Percentiles rank a stretch among this genome's conserved stretches.
Evolutionary conservation across 2,113 vertebrate genomes (phyloP).

Genomic region (Poecilia latipinna): DNA sequence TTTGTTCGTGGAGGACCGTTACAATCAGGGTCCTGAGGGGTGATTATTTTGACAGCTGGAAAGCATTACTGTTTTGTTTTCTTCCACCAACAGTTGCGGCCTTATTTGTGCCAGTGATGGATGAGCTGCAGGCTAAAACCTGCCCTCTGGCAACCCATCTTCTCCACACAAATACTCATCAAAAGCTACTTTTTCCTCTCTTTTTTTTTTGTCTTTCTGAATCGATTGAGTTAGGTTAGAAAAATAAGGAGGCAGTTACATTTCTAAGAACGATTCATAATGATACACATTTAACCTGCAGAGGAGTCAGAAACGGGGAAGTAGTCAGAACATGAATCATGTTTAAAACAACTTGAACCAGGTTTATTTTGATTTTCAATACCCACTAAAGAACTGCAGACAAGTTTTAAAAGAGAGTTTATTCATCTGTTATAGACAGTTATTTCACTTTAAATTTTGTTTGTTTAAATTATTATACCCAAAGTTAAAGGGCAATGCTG

Average conservation of each 20-base stretch:
- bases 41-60: constrained; percentile 86
- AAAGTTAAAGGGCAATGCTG: neutral
- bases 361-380: neutral
- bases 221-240: neutral
- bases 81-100: constrained; percentile 56
- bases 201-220: neutral
- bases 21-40: constrained; percentile 54
- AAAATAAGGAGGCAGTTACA: no score
- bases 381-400: neutral
- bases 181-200: neutral
- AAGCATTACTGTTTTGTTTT: constrained; percentile 74
- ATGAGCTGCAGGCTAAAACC: constrained; percentile 30
- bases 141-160: constrained; percentile 9
- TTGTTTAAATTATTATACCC: neutral
- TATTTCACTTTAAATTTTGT: neutral
- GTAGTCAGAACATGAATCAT: no score
- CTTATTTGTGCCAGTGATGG: constrained; percentile 41
- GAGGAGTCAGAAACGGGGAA: no score
- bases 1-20: constrained; percentile 46
- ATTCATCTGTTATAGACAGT: neutral
- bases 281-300: no score
- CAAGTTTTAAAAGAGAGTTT: neutral
- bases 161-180: constrained; percentile 4
- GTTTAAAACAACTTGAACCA: neutral
- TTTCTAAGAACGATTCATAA: no score